Evolutionary conservation across 1,140 invertebrate species (phyloP), one percentile per base, ranked within the genome.

Genomic region (Aphelenchoides avenae): DNA sequence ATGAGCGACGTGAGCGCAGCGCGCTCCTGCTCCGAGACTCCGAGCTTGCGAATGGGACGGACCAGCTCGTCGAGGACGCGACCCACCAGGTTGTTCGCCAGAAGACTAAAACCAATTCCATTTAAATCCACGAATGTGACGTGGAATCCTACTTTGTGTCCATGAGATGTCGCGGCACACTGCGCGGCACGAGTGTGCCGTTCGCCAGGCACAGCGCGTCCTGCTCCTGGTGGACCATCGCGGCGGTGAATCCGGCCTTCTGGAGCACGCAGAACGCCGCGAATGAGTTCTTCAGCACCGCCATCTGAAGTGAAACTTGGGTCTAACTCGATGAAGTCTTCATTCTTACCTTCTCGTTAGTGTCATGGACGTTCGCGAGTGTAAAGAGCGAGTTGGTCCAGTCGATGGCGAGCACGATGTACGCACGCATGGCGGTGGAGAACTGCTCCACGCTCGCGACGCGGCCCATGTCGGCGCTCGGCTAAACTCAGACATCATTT

Each of bases 321-420:
- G 15, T 18, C n/a, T 36, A 0, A 13, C 5, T 48, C 24, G 9
- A 9, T 1, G 13, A 9, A 48, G 27, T 13, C 37, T 52, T 5
- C n/a, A 5, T 34, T 5, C 18, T 24, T 15, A 70, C 70, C 59
- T 73, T 73, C 40, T 73, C 71, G 31, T 58, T 34, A 13, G 58
- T 31, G 22, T 59, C 55, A 9, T 47, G 40, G 3, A 74, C 24
- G 40, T 55, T 20, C 7, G 53, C 58, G 57, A 74, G 31, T 11
- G 46, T 41, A 36, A 77, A 76, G 7, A 76, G 42, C 7, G 67
- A 46, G 36, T 76, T 74, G 29, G 76, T 66, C 72, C 72, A 74
- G 41, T 73, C 65, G 30, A 61, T 65, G 29, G 61, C 61, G 13
- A 55, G 61, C 7, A 75, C 37, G 7, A 73, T 59, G 48, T 76